Percentiles rank a stretch among this genome's conserved stretches.
Conservation (phyloP, 2,113 vertebrate species). For the Cromileptes altivelis region DNA sequence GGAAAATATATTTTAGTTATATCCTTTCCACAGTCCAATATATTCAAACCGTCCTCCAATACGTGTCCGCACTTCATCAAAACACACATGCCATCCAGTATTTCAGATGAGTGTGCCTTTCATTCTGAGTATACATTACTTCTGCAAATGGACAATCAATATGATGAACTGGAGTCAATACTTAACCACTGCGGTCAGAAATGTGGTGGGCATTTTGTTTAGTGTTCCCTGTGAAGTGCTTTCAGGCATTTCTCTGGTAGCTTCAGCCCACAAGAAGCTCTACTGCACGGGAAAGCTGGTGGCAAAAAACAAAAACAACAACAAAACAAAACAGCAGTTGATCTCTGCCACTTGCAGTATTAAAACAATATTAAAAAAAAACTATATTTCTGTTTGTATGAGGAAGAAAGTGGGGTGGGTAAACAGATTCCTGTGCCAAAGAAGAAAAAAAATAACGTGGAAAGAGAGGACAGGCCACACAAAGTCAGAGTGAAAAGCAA, state of each 20-base stretch:
- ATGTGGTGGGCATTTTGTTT: conserved; percentile 34
- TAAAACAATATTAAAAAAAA: conserved; percentile 51
- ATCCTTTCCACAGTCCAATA: conserved; percentile 2
- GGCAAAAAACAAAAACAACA: conserved; percentile 19
- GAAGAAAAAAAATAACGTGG: conserved; percentile 13
- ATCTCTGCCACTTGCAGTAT: conserved; percentile 58
- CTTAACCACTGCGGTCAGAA: conserved; percentile 13
- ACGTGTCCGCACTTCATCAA: conserved; percentile 21
- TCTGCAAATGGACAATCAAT: conserved; percentile 43
- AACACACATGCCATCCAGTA: conserved; percentile 8
- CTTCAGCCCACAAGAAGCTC: conserved; percentile 43
- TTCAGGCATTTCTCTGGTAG: conserved; percentile 42
- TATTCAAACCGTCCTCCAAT: conserved; percentile 26
- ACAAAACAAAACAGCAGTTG: conserved; percentile 24
- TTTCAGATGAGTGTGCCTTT: conserved; percentile 29
- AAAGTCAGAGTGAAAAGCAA: conserved; percentile 41
- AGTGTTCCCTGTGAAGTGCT: conserved; percentile 35
- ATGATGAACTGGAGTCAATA: conserved; percentile 47
- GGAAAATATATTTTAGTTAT: conserved; percentile 20
- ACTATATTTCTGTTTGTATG: conserved; percentile 48
- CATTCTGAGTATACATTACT: conserved; percentile 13
- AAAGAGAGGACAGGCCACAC: conserved; percentile 12
- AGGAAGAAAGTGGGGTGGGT: conserved; percentile 23
- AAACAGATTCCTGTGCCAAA: conserved; percentile 24
- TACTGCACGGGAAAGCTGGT: conserved; percentile 20